Conservation (phyloP, 1,140 invertebrate species). For the Geopemphigus sp. region DNA sequence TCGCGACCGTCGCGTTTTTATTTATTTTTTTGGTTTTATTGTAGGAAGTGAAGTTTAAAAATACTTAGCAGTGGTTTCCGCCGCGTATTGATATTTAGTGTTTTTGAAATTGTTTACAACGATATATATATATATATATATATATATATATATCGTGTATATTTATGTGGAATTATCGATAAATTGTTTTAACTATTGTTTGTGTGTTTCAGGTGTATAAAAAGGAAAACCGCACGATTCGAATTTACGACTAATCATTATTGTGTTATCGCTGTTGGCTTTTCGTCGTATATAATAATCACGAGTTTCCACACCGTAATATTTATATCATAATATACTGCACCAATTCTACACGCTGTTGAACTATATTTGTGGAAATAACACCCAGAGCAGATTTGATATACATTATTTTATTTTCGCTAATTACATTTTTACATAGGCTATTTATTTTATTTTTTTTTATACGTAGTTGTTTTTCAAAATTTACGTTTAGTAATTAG, state of each 20-base stretch:
- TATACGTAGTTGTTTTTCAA: background rate
- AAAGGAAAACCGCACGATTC: conserved; percentile 5
- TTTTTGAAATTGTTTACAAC: background rate
- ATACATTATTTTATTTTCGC: conserved; percentile 19
- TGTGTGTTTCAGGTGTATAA: conserved; percentile 24
- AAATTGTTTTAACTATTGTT: background rate
- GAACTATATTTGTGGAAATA: conserved; percentile 35
- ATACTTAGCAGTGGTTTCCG: background rate
- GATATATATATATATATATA: background rate
- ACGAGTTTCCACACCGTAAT: conserved; percentile 3
- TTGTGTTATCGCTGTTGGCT: conserved; percentile 17
- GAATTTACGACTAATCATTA: conserved; percentile 2
- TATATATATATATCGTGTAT: background rate
- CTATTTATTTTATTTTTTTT: background rate
- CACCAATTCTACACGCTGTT: conserved; percentile 32
- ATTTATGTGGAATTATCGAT: background rate
- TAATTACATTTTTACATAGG: background rate
- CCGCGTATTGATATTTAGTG: background rate
- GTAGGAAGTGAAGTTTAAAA: background rate
- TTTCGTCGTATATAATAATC: conserved; percentile 33
- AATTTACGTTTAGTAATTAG: background rate
- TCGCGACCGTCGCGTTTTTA: no score
- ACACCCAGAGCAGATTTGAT: conserved; percentile 40
- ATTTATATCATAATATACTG: background rate
- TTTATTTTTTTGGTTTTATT: background rate